Conservation (phyloP, 1,140 invertebrate genomes). For the Neodiprion virginianus region DNA sequence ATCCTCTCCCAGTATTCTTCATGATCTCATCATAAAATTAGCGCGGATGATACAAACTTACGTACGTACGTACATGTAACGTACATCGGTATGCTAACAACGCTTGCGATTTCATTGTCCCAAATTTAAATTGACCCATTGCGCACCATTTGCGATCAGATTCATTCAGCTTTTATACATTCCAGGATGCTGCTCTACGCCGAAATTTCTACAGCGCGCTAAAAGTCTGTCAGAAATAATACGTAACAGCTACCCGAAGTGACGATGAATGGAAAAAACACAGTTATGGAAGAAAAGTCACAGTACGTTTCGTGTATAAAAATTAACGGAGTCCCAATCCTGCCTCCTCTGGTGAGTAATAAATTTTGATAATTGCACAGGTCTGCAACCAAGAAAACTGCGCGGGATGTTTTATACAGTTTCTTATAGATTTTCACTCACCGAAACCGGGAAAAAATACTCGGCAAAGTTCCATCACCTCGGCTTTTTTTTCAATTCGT, state of each 20-base stretch:
- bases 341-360: conserved; percentile 67
- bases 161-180: too few species aligned
- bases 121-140: too few species aligned
- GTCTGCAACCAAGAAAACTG: too few species aligned
- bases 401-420: too few species aligned
- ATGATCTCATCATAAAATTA: background rate
- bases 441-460: too few species aligned
- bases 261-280: conserved; percentile 20
- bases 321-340: conserved; percentile 67
- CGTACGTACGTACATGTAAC: too few species aligned
- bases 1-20: background rate
- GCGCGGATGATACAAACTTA: too few species aligned
- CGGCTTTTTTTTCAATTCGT: too few species aligned
- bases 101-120: background rate
- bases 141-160: too few species aligned
- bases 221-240: conserved; percentile 9
- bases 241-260: conserved; percentile 45
- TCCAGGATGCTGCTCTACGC: background rate
- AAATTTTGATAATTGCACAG: conserved; percentile 31
- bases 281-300: conserved; percentile 23
- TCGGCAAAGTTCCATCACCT: too few species aligned
- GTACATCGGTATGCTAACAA: background rate
- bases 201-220: conserved; percentile 38
- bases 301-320: conserved; percentile 65
- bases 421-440: too few species aligned